Evolutionary conservation across 2,113 vertebrate genomes (phyloP), one percentile per base, ranked within the genome.

Genomic region (Caloenas nicobarica): DNA sequence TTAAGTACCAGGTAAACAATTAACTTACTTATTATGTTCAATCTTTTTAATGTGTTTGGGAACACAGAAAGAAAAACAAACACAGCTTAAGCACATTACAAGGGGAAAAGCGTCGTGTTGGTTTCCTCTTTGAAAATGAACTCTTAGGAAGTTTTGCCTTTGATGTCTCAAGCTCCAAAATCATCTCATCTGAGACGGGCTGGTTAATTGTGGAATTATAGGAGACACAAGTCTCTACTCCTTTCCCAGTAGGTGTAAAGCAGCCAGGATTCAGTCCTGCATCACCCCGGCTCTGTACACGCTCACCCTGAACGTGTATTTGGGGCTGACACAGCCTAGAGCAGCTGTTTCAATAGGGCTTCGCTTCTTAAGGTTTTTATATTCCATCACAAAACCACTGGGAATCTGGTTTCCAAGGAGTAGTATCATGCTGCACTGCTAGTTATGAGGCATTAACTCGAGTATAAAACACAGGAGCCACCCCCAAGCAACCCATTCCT

Each of bases 1-100:
- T 95, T 92, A 95, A 85, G 89, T 81, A 96, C 95, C 61, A 95
- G 77, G 89, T 80, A 89, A 96, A 95, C 94, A 92, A 96, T 95
- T 94, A 94, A 81, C 87, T 65, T 95, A 81, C 87, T 65, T 95
- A 96, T 91, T 92, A 91, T 69, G 61, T 72, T 96, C 94, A 95
- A 93, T 95, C 91, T 94, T 74, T 89, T 79, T 96, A 96, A 93
- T 94, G 61, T 70, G 71, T 78, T 65, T 92, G 72, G 46, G 73
- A 81, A 93, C 84, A 85, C 87, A 40, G 83, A 56, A 93, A 68
- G 34, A 84, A 84, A 92, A 86, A 81, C 44, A 94, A 89, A 95
- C 51, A 78, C 38, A 44, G 64, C 33, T 93, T 80, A 88, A 88
- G 62, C 58, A 16, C 69, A 8, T 54, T 56, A 29, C 19, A 51